A percentile compares a stretch with the other conserved stretches of the same genome.
phyloP scores from a whole-genome alignment of 2,113 vertebrate species.

The Dromaius novaehollandiae region DNA sequence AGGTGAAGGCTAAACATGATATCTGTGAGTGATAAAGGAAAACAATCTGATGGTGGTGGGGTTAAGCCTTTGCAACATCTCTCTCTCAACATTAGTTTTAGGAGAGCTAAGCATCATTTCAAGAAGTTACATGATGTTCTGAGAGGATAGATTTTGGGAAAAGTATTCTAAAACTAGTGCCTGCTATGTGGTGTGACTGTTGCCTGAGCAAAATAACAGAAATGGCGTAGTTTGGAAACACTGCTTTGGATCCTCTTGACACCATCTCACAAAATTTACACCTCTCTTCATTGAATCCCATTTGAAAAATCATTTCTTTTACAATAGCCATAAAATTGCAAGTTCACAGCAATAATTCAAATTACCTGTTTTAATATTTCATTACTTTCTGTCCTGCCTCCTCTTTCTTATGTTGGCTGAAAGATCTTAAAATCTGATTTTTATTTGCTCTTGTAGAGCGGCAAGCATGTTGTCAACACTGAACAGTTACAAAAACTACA shows the following conservation, averaged over 20 bases:
- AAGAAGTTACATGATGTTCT: background rate
- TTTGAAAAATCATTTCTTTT: background rate
- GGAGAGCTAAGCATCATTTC: background rate
- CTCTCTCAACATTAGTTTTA: background rate
- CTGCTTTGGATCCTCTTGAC: background rate
- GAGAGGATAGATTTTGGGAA: background rate
- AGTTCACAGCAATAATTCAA: background rate
- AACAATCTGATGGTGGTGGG: background rate
- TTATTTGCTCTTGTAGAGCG: background rate
- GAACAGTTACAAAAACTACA: background rate
- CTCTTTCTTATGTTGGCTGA: background rate
- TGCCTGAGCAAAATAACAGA: background rate
- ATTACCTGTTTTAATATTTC: background rate
- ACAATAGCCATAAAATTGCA: background rate
- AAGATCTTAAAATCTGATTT: background rate
- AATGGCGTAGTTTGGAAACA: background rate
- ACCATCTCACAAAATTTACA: background rate
- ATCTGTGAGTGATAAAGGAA: background rate
- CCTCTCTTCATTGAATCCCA: background rate
- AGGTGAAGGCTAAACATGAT: background rate
- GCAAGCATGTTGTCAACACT: background rate
- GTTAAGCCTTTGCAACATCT: background rate
- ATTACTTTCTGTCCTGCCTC: background rate
- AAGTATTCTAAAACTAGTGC: background rate
- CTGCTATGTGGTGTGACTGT: background rate